phyloP scores from a whole-genome alignment of 2,797 vertebrate genomes.

The Manis crassicaudata region DNA sequence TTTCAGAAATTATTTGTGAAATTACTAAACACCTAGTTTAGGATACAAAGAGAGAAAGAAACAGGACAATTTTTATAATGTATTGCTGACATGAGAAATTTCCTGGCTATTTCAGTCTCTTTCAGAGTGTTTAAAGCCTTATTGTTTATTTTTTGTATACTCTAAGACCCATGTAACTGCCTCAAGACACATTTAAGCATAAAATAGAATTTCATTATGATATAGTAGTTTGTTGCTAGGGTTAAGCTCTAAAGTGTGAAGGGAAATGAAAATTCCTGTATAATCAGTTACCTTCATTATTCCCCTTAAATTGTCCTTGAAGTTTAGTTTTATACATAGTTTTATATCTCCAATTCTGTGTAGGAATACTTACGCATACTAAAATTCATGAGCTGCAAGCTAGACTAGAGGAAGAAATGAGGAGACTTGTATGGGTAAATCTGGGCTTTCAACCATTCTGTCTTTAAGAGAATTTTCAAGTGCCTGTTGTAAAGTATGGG shows the following conservation, averaged over 20 bases:
- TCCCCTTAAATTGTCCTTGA: not conserved
- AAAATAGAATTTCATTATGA: not conserved
- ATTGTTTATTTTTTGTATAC: not conserved
- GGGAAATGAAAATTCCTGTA: not conserved
- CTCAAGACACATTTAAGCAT: not conserved
- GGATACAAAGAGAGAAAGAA: not conserved
- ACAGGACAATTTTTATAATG: not conserved
- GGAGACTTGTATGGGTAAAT: not conserved
- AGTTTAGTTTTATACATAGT: not conserved
- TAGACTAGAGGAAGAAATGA: not conserved
- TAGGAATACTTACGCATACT: not conserved
- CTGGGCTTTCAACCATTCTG: not conserved
- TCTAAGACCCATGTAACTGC: not conserved
- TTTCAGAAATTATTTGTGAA: not conserved
- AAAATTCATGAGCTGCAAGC: not conserved
- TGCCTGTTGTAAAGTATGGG: not conserved
- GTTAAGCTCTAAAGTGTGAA: not conserved
- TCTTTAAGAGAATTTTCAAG: not conserved
- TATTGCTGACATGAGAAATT: not conserved
- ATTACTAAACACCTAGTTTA: not conserved
- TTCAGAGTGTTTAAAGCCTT: not conserved
- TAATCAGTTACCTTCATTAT: conserved; percentile 4
- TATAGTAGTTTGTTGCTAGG: not conserved
- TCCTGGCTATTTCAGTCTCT: not conserved
- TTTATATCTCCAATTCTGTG: not conserved